These are phyloP conservation scores for Malurus leucopterus DNA, from an alignment of 2,797 vertebrate species.

Conservation along the genomic window DNA sequence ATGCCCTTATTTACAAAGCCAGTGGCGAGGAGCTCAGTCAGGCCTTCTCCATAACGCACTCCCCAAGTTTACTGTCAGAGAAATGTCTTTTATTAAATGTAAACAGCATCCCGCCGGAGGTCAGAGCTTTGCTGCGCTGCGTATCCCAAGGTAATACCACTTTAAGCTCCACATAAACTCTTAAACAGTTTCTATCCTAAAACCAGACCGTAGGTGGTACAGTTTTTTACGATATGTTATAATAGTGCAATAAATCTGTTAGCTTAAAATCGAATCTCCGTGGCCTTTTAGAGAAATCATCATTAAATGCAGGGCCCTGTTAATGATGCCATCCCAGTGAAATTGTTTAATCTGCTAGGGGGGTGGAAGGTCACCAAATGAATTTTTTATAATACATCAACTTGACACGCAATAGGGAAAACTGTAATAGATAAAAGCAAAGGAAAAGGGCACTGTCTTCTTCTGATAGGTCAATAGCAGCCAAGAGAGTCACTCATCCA, in stretches of 20 bases:
- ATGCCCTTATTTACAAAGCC: not conserved
- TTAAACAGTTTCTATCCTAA: constrained; percentile 79
- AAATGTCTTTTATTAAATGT: constrained; percentile 70
- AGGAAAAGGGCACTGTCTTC: constrained; percentile 96
- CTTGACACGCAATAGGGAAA: constrained; percentile 95
- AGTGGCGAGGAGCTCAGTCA: not conserved
- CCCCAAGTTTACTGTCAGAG: constrained; percentile 64
- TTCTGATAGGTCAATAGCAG: constrained; percentile 98
- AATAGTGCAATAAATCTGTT: constrained; percentile 99
- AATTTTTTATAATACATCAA: constrained; percentile 99
- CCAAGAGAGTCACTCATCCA: constrained; percentile 97
- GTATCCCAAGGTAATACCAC: constrained; percentile 80
- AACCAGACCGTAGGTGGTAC: constrained; percentile 85
- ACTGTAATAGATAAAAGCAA: constrained; percentile 90
- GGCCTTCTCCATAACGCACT: constrained; percentile 39
- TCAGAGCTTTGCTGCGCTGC: constrained; percentile 55
- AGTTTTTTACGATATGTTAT: constrained; percentile 98
- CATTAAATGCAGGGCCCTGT: constrained; percentile 94
- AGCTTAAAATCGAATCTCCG: constrained; percentile 98
- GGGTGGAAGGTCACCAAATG: constrained; percentile 98
- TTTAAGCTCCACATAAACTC: constrained; percentile 82
- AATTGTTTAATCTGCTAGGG: constrained; percentile 96
- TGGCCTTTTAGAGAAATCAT: constrained; percentile 99
- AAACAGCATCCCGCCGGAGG: constrained; percentile 70
- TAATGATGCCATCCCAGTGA: constrained; percentile 93